A percentile compares a stretch with the other conserved stretches of the same genome.
These are phyloP conservation scores for Metellina segmentata DNA, from an alignment of 2,888 invertebrate species.

Conservation along the genomic window DNA sequence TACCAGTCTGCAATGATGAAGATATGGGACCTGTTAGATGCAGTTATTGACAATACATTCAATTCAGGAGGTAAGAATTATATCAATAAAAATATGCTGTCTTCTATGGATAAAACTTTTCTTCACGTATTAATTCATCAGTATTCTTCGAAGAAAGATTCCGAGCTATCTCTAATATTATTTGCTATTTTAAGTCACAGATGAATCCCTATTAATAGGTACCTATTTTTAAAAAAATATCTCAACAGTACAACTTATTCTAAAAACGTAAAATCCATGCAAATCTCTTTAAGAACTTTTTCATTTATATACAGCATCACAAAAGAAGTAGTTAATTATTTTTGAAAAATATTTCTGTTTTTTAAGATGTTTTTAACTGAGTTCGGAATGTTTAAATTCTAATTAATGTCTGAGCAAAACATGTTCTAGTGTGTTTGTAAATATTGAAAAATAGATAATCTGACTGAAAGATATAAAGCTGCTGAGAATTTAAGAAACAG, in stretches of 20 bases:
- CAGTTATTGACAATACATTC: conserved; percentile 20
- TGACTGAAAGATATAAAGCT: no score
- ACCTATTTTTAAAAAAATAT: neutral
- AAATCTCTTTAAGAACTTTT: no score
- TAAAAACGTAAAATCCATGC: no score
- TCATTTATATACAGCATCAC: no score
- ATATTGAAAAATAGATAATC: no score
- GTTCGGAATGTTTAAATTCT: no score
- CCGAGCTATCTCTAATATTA: neutral
- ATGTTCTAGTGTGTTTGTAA: no score
- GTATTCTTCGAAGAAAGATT: neutral
- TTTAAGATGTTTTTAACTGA: no score
- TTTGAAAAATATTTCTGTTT: no score
- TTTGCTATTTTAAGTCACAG: neutral
- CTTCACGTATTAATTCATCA: neutral
- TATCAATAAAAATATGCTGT: neutral
- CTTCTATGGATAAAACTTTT: neutral
- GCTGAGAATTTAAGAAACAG: no score
- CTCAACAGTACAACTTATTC: neutral
- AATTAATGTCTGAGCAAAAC: no score
- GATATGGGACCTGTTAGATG: conserved; percentile 22
- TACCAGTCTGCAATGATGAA: neutral
- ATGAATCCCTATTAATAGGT: neutral
- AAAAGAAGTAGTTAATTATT: no score
- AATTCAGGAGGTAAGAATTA: conserved; percentile 47